Base-by-base conservation (phyloP, 2,113 vertebrate species). In the Cyanoderma ruficeps region DNA sequence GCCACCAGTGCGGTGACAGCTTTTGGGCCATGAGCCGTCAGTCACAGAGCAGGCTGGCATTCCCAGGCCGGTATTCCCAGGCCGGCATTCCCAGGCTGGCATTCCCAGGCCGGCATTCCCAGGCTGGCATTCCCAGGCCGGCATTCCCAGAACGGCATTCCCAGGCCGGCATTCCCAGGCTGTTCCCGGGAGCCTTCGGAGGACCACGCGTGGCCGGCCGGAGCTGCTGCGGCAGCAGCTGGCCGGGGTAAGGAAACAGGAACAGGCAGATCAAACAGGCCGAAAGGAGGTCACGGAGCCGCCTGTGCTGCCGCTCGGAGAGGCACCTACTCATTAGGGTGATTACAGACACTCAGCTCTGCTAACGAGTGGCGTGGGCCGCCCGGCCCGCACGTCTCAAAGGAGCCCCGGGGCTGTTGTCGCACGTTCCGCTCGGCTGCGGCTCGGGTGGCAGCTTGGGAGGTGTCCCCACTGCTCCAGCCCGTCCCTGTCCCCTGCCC, bases 281-380 rank as follows among this genome's bases (percentile, higher is more conserved):
- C 6, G 3, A 92, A 95, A 93, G 39, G 88, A 94, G 94, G 88
- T 86, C 92, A 85, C 22, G 5, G 85, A 49, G 12, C 41, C 60
- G 87, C 87, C n/a, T 19, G 35, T 35, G 92, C 93, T 71, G 89
- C 77, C 23, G 82, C 68, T 10, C 41, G 53, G 30, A 71, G 30
- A 7, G 53, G 37, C 79, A 90, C 49, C 81, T 12, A 4, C 86
- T 93, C 91, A 86, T 93, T 93, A 93, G 71, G 27, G 24, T 67
- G 63, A 90, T 94, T 65, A 83, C 11, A 92, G 91, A n/a, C 83
- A 12, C 60, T 20, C 1, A 2, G 86, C 55, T 12, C 84, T 30
- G 90, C 93, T 83, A 75, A 90, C 0, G 27, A 90, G 74, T 10
- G 1, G 72, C 8, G 11, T 52, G 81, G 84, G 68, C 67, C 19